Percentiles rank a stretch among this genome's conserved stretches.
Conservation (phyloP, 2,797 vertebrate species). For the Enteromius viviparus region DNA sequence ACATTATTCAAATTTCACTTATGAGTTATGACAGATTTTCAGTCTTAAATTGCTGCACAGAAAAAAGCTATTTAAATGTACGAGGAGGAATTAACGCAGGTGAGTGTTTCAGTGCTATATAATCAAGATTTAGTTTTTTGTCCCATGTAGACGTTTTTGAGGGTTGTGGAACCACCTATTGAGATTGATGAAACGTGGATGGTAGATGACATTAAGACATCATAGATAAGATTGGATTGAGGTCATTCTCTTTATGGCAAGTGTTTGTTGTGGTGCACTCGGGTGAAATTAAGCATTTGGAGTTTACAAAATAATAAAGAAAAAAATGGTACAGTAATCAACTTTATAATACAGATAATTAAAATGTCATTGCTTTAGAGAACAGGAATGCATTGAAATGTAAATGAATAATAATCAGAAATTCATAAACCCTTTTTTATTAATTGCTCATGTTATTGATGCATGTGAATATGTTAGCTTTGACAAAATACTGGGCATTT, state of each 20-base stretch:
- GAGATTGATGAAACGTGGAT: background rate
- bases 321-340: background rate
- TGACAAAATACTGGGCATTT: background rate
- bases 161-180: background rate
- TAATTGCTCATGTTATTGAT: background rate
- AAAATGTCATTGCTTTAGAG: background rate
- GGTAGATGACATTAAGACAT: background rate
- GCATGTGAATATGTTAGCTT: background rate
- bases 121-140: background rate
- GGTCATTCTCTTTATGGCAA: background rate
- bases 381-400: background rate
- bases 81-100: background rate
- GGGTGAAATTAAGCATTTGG: background rate
- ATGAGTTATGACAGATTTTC: background rate
- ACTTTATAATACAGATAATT: background rate
- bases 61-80: background rate
- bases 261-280: background rate
- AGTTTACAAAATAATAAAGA: background rate
- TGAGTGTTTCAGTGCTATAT: background rate
- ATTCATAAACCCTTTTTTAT: background rate
- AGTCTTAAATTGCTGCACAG: background rate
- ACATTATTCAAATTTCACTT: background rate
- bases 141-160: background rate
- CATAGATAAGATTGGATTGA: background rate
- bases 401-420: background rate